phyloP scores from a whole-genome alignment of 2,113 vertebrate species.

The Orcinus orca region DNA sequence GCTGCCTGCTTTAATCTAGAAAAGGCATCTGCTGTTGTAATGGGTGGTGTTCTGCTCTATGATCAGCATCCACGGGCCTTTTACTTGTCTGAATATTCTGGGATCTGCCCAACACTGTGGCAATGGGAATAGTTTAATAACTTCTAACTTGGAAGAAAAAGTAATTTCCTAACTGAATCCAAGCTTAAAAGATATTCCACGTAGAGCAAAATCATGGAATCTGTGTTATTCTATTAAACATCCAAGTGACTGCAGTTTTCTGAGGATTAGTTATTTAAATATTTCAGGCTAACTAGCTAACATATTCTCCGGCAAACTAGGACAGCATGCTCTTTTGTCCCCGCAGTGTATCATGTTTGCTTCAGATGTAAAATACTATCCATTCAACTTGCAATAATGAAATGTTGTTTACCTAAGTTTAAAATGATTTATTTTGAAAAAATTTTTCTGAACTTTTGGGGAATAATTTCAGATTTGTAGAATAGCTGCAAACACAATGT shows the following conservation, averaged over 20 bases:
- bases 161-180: neutral
- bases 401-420: neutral
- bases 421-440: neutral
- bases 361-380: neutral
- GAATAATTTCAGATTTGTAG: neutral
- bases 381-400: neutral
- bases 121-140: conserved; percentile 14
- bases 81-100: neutral
- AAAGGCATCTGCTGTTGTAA: conserved; percentile 4
- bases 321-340: neutral
- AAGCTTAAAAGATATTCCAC: neutral
- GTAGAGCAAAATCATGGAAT: neutral
- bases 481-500: neutral
- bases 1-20: conserved; percentile 31
- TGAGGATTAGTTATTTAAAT: conserved; percentile 18
- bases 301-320: neutral
- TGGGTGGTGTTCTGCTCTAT: neutral
- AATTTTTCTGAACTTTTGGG: neutral
- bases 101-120: neutral
- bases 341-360: neutral
- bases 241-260: neutral
- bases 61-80: neutral
- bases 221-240: neutral
- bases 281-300: neutral
- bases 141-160: neutral